Conservation (phyloP, 1,140 invertebrate species). For the Monochamus saltuarius region DNA sequence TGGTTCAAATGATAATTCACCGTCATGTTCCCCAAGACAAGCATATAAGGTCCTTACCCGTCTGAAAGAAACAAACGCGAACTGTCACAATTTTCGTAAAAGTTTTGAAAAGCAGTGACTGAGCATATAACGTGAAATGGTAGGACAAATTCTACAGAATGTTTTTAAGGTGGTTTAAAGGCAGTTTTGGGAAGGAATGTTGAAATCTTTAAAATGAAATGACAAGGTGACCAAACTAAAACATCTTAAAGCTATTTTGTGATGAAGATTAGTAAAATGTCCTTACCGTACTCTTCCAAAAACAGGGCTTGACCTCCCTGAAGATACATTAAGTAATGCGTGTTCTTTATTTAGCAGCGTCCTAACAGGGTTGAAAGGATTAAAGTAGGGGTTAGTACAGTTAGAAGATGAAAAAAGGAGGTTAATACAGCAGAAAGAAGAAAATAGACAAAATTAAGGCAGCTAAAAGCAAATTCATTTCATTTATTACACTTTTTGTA, state of each 20-base stretch:
- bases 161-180: too few relatives aligned
- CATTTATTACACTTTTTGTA: too few relatives aligned
- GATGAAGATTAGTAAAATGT: background rate
- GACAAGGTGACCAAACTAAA: background rate
- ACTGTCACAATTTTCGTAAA: background rate
- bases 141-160: too few relatives aligned
- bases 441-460: too few relatives aligned
- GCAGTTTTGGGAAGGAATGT: too few relatives aligned
- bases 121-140: too few relatives aligned
- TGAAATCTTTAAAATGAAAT: too few relatives aligned
- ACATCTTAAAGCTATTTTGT: background rate
- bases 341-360: slow-evolving; percentile 9
- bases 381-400: slow-evolving; percentile 7
- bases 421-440: too few relatives aligned
- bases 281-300: slow-evolving; percentile 15
- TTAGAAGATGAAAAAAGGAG: background rate
- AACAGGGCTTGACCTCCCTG: slow-evolving; percentile 10
- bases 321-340: slow-evolving; percentile 10
- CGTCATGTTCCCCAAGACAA: slow-evolving; percentile 93
- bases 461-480: too few relatives aligned
- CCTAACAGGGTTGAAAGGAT: slow-evolving; percentile 8
- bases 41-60: slow-evolving; percentile 91
- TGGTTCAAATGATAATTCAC: slow-evolving; percentile 96
- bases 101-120: too few relatives aligned
- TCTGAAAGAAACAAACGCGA: slow-evolving; percentile 50